Evolutionary conservation across 2,113 vertebrate genomes (phyloP).

Genomic region (Salvelinus namaycush): DNA sequence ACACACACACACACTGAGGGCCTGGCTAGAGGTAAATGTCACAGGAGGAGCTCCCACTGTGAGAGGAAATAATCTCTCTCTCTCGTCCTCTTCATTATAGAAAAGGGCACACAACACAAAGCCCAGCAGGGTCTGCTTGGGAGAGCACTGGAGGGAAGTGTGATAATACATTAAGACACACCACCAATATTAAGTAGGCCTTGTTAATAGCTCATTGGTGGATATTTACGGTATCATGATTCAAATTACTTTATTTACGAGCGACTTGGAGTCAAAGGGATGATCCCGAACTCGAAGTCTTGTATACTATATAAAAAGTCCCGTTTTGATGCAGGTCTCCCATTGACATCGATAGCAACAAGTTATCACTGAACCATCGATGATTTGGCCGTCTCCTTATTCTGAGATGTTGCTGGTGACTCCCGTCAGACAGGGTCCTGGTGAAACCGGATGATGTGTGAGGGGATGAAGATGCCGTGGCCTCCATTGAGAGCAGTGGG

Average conservation of each 20-base stretch:
- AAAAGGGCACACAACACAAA: conserved; percentile 70
- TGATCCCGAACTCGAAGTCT: no score
- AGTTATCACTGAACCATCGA: no score
- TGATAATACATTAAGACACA: background rate
- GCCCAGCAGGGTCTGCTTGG: conserved; percentile 53
- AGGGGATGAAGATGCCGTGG: no score
- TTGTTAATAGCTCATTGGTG: background rate
- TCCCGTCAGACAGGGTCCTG: background rate
- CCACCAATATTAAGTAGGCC: background rate
- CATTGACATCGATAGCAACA: no score
- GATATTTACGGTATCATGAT: background rate
- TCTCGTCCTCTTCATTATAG: conserved; percentile 67
- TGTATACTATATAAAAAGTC: no score
- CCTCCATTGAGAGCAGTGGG: no score
- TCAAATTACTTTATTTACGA: no score
- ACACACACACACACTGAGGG: conserved; percentile 31
- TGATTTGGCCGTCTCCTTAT: no score
- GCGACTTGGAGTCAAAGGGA: no score
- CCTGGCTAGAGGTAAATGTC: conserved; percentile 52
- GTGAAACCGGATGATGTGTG: background rate
- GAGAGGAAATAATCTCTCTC: conserved; percentile 51
- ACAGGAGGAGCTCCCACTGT: conserved; percentile 60
- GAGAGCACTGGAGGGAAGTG: conserved; percentile 36
- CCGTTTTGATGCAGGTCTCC: no score
- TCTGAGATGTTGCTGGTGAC: background rate